Base-by-base conservation (phyloP, 2,797 vertebrate genomes). In the Sciaenops ocellatus region DNA sequence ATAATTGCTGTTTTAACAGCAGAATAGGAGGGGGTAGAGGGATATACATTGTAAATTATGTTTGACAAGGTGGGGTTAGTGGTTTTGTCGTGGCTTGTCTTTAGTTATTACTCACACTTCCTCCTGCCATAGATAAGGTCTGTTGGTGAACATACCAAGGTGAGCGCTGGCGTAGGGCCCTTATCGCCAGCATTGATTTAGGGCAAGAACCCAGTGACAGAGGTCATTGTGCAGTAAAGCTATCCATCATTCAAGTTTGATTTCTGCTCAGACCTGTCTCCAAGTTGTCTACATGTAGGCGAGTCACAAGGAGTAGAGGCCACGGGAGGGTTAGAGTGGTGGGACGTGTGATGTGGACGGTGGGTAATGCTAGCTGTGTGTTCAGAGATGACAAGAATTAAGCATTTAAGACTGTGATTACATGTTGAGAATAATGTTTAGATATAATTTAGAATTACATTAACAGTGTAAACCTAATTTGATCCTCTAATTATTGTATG, bases 61-160 rank as follows among this genome's bases (percentile, higher is more conserved):
- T 99, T 99, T 98, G 98, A 99, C 98, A 99, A 95, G 95, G 95
- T 94, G 93, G 96, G 95, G 96, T 97, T 96, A 93, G 95, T 96
- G 96, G 94, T 96, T 98, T 97, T 95, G 94, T 97, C 96, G 95
- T 93, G 94, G 96, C 96, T 96, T 98, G 97, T 98, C 97, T 97
- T 96, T 96, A 95, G 95, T 96, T 96, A 96, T 98, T 97, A 96
- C 92, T 93, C 92, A 95, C 95, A 96, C 97, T 97, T 96, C 96
- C 97, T 96, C 87, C 71, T 94, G 95, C 93, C 93, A 73, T 69
- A 95, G 95, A 95, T 96, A 95, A 95, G 92, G 93, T 85, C 93
- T 94, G 94, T 92, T 94, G 92, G 91, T 83, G 91, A 92, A 88
- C 92, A 91, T 91, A 95, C 94, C 94, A 93, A 95, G 94, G 94